phyloP scores from a whole-genome alignment of 2,797 vertebrate genomes.

The Enteromius paludinosus region DNA sequence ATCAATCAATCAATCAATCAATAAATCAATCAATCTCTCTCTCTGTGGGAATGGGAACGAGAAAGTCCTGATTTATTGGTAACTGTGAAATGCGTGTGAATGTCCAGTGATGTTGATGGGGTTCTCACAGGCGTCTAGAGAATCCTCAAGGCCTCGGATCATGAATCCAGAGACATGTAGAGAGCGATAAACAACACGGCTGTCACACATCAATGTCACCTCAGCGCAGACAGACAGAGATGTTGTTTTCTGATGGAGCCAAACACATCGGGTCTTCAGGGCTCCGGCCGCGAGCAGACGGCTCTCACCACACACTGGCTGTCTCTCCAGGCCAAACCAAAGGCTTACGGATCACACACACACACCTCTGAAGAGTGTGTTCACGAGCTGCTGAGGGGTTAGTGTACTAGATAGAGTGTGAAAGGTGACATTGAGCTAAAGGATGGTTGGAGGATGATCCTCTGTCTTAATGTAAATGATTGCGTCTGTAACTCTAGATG shows the following conservation, averaged over 20 bases:
- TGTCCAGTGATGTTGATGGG: neutral
- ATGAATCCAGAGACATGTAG: neutral
- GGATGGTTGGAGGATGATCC: neutral
- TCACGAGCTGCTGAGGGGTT: neutral
- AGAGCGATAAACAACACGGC: conserved; percentile 5
- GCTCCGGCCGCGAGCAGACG: neutral
- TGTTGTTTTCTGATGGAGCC: neutral
- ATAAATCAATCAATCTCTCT: no score
- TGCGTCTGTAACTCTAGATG: neutral
- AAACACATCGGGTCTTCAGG: neutral
- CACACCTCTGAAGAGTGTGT: neutral
- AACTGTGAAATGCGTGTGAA: neutral
- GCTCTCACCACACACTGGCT: neutral
- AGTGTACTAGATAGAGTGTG: neutral
- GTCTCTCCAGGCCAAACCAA: conserved; percentile 5
- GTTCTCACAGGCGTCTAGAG: neutral
- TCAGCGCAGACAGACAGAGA: neutral
- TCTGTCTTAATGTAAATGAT: neutral
- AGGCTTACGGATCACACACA: neutral
- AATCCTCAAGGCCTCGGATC: neutral
- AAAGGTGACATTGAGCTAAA: conserved; percentile 11
- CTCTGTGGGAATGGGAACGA: no score
- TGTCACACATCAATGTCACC: neutral
- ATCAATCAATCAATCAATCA: no score
- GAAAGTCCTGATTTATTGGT: neutral